Evolutionary conservation across 2,888 invertebrate genomes (phyloP).

Genomic region (Trachelus tabidus): DNA sequence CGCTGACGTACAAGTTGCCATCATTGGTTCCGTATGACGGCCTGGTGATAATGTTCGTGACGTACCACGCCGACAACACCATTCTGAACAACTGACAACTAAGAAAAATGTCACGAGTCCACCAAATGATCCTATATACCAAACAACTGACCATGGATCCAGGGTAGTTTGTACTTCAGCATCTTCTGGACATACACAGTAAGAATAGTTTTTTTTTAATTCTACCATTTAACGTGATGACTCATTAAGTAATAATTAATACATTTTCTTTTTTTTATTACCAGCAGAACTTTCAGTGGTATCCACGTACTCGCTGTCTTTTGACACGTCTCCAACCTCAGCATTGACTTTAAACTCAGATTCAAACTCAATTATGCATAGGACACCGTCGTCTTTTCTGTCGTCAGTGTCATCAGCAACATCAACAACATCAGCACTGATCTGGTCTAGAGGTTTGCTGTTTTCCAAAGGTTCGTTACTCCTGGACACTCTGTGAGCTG

Average conservation of each 20-base stretch:
- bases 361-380: conserved; percentile 54
- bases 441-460: conserved; percentile 5
- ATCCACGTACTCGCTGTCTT: not conserved
- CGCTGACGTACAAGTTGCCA: conserved; percentile 7
- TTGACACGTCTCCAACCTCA: conserved; percentile 9
- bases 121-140: conserved; percentile 72
- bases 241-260: not conserved
- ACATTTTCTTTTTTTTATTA: not conserved
- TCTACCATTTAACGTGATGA: not conserved
- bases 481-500: not conserved
- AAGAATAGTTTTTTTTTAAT: not conserved
- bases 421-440: not conserved
- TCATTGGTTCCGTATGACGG: conserved; percentile 21
- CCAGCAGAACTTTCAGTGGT: not conserved
- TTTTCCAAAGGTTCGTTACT: conserved; percentile 2
- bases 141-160: conserved; percentile 70
- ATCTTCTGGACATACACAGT: conserved; percentile 34
- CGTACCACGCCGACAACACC: conserved; percentile 67
- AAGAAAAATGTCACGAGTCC: conserved; percentile 70
- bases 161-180: conserved; percentile 53
- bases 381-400: conserved; percentile 19
- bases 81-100: conserved; percentile 70
- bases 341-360: conserved; percentile 49
- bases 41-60: conserved; percentile 48
- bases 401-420: not conserved